These are phyloP conservation scores for Drosophila nigricruria DNA, from an alignment of 2,888 invertebrate genomes.

Conservation along the genomic window DNA sequence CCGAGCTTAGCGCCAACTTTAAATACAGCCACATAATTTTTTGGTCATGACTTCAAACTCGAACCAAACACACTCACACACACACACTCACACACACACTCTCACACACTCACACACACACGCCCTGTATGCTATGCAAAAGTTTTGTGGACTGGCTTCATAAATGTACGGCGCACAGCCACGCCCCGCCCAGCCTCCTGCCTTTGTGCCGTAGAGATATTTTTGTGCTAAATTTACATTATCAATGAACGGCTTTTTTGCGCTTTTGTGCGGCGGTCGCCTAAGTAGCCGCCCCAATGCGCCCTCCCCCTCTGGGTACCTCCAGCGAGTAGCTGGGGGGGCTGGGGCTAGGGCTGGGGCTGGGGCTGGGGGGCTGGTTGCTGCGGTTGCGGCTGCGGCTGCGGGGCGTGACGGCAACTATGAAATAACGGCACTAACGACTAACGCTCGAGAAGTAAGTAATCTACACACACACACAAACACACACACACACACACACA, in stretches of 20 bases:
- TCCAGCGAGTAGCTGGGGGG: neutral
- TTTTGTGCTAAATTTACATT: slow-evolving; percentile 81
- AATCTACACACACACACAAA: slow-evolving; percentile 64
- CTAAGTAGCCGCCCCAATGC: slow-evolving; percentile 64
- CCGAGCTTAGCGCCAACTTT: slow-evolving; percentile 67
- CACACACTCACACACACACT: slow-evolving; percentile 22
- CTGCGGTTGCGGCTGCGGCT: slow-evolving; percentile 28
- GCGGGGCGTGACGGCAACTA: slow-evolving; percentile 76
- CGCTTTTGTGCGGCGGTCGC: slow-evolving; percentile 70
- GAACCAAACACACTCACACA: slow-evolving; percentile 25
- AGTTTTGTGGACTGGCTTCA: slow-evolving; percentile 71
- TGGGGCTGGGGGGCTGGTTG: neutral
- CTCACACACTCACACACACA: slow-evolving; percentile 18
- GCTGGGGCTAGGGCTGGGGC: neutral
- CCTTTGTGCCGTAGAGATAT: slow-evolving; percentile 53
- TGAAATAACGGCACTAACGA: slow-evolving; percentile 81
- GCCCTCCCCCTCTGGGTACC: too few species aligned
- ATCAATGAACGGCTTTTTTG: slow-evolving; percentile 81
- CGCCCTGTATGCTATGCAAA: slow-evolving; percentile 49
- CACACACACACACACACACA: too few species aligned
- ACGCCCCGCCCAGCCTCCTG: slow-evolving; percentile 3
- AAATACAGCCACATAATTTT: slow-evolving; percentile 79
- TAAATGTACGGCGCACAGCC: slow-evolving; percentile 54
- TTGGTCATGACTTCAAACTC: slow-evolving; percentile 72
- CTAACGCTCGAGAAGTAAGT: slow-evolving; percentile 79